A percentile compares a stretch with the other conserved stretches of the same genome.
phyloP scores from a whole-genome alignment of 2,797 vertebrate species.

The Cichlasoma orientale region DNA sequence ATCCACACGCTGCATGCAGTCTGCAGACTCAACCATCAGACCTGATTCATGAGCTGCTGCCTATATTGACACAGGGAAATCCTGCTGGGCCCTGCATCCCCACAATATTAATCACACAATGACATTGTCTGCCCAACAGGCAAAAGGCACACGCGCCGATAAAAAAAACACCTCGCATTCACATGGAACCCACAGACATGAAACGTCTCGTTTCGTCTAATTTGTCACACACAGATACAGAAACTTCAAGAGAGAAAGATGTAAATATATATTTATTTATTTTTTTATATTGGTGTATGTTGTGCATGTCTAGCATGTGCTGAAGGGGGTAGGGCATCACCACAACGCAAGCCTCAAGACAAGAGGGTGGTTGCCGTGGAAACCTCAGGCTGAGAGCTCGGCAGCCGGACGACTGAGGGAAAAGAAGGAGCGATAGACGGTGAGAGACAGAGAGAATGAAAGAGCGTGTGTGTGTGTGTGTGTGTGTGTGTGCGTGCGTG shows the following conservation, averaged over 20 bases:
- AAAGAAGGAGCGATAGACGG: slow-evolving; percentile 55
- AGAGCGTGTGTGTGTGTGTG: slow-evolving; percentile 32
- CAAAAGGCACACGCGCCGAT: slow-evolving; percentile 5
- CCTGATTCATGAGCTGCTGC: slow-evolving; percentile 57
- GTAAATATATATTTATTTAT: slow-evolving; percentile 21
- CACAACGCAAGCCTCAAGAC: slow-evolving; percentile 78
- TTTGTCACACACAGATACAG: not conserved
- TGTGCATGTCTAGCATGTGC: slow-evolving; percentile 63
- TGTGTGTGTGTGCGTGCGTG: not conserved
- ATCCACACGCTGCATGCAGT: slow-evolving; percentile 18
- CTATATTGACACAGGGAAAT: slow-evolving; percentile 42
- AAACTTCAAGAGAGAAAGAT: not conserved
- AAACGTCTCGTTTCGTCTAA: slow-evolving; percentile 1
- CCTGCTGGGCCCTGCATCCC: slow-evolving; percentile 30
- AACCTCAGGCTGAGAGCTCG: slow-evolving; percentile 78
- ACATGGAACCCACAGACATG: not conserved
- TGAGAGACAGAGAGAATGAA: slow-evolving; percentile 45
- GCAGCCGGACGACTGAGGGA: slow-evolving; percentile 64
- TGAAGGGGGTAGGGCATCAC: slow-evolving; percentile 77
- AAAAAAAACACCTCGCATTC: not conserved
- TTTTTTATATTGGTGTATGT: slow-evolving; percentile 29
- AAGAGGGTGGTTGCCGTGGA: slow-evolving; percentile 84
- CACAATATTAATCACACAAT: slow-evolving; percentile 55
- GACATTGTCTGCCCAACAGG: slow-evolving; percentile 25
- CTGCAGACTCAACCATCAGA: slow-evolving; percentile 37